phyloP scores from a whole-genome alignment of 2,113 vertebrate species.

The Micronycteris hirsuta region DNA sequence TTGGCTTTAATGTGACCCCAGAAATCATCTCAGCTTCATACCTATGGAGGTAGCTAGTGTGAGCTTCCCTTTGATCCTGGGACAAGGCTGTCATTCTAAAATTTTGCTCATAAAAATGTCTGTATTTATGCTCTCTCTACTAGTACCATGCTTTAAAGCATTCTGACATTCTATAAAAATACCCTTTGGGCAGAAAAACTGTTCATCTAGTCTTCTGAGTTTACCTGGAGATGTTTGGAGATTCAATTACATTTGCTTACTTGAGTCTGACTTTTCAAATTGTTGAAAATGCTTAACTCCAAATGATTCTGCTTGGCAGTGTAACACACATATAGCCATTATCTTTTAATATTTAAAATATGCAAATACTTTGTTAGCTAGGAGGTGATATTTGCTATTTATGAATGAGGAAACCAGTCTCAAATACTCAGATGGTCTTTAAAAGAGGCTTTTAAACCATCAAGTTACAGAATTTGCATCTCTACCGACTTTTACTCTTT shows the following conservation, averaged over 20 bases:
- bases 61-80: neutral
- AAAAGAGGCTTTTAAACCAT: neutral
- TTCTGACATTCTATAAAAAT: neutral
- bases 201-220: neutral
- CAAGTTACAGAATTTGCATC: neutral
- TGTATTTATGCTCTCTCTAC: neutral
- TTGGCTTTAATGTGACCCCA: constrained; percentile 35
- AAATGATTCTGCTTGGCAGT: neutral
- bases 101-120: neutral
- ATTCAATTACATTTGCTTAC: neutral
- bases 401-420: neutral
- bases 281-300: neutral
- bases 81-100: constrained; percentile 13
- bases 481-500: neutral
- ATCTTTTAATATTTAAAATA: neutral
- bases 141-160: neutral
- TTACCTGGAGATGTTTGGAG: neutral
- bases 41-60: neutral
- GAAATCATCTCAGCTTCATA: constrained; percentile 20
- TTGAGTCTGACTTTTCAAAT: constrained; percentile 14
- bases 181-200: neutral
- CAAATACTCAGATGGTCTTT: neutral
- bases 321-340: neutral
- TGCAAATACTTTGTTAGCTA: neutral
- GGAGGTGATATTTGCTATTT: neutral